phyloP scores from a whole-genome alignment of 2,888 invertebrate species.

The Agrotis exclamationis region DNA sequence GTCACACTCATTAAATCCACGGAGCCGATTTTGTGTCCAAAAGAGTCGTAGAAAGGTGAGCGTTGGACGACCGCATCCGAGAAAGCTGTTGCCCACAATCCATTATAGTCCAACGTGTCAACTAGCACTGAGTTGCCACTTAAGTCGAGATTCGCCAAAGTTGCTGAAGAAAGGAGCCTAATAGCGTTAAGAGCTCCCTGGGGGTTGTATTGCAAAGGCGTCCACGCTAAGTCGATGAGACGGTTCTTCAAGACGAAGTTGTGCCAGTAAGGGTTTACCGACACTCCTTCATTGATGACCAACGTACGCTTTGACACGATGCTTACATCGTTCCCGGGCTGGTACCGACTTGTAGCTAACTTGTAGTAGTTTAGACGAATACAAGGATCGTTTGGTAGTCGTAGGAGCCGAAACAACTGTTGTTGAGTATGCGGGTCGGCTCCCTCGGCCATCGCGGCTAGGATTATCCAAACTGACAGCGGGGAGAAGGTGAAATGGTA shows the following conservation, averaged over 20 bases:
- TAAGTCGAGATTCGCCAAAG: constrained; percentile 34
- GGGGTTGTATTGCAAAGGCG: constrained; percentile 24
- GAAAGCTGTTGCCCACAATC: constrained; percentile 41
- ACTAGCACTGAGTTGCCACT: constrained; percentile 40
- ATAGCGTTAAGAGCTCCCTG: constrained; percentile 34
- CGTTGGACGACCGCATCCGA: constrained; percentile 19
- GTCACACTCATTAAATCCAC: constrained; percentile 44
- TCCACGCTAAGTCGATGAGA: constrained; percentile 36
- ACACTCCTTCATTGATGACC: constrained; percentile 26
- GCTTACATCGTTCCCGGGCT: constrained; percentile 24
- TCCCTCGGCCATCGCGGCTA: constrained; percentile 35
- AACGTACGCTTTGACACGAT: constrained; percentile 20
- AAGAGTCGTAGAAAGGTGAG: constrained; percentile 26
- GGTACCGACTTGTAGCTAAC: constrained; percentile 30
- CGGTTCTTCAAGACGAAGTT: constrained; percentile 29
- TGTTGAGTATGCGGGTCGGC: constrained; percentile 27
- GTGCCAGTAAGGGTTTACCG: constrained; percentile 32
- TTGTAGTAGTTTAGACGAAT: constrained; percentile 34
- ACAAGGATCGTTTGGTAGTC: constrained; percentile 35
- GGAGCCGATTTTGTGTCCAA: constrained; percentile 13
- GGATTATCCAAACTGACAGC: constrained; percentile 35
- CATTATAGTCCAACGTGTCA: constrained; percentile 46
- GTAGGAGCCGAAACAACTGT: constrained; percentile 33
- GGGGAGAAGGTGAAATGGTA: constrained; percentile 30
- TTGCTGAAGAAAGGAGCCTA: constrained; percentile 23